A percentile compares a stretch with the other conserved stretches of the same genome.
Conservation (phyloP, 2,888 invertebrate species). For the Pediacus dermestoides region DNA sequence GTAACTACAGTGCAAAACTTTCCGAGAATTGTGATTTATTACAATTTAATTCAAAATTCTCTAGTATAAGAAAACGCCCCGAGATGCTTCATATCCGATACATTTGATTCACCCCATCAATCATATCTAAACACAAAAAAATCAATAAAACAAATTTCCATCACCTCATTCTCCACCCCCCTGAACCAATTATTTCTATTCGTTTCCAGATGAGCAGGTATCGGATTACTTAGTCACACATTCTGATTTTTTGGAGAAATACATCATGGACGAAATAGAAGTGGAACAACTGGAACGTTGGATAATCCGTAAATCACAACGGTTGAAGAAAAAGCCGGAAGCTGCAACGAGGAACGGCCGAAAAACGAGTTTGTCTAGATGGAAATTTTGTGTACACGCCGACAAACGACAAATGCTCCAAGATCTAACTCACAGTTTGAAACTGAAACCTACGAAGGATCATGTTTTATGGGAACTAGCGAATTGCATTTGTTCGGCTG, state of each 20-base stretch:
- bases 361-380: slow-evolving; percentile 55
- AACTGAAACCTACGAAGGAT: slow-evolving; percentile 59
- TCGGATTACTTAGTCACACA: slow-evolving; percentile 57
- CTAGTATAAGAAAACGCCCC: no score
- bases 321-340: slow-evolving; percentile 48
- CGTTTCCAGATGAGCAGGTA: slow-evolving; percentile 48
- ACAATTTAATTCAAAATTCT: no score
- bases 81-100: no score
- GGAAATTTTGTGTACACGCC: slow-evolving; percentile 61
- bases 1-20: no score
- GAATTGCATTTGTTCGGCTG: slow-evolving; percentile 61
- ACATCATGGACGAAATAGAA: slow-evolving; percentile 60
- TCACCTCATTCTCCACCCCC: no score
- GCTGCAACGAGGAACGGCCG: slow-evolving; percentile 42
- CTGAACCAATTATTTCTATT: no score
- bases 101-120: no score
- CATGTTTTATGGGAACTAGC: slow-evolving; percentile 66
- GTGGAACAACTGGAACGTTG: slow-evolving; percentile 63
- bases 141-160: no score
- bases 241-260: slow-evolving; percentile 63
- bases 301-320: slow-evolving; percentile 58
- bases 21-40: no score
- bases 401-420: slow-evolving; percentile 63
- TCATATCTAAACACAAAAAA: no score
- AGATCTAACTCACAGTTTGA: slow-evolving; percentile 60